These are phyloP conservation scores for Dysidea cf. avara DNA, from an alignment of 37 sponge, comb jelly and placozoan genomes.

Conservation along the genomic window DNA sequence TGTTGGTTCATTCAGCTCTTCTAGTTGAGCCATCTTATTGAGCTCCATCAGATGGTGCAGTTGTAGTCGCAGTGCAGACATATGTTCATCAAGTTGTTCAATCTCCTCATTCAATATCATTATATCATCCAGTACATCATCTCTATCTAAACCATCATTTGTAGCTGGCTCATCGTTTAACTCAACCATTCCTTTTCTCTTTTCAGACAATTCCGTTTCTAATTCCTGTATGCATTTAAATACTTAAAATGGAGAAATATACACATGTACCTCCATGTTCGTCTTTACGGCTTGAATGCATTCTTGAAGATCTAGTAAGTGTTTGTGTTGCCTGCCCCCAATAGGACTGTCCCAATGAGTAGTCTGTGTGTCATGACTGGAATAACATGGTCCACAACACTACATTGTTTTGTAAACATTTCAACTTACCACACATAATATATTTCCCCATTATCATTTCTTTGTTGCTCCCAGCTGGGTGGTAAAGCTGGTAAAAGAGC, in stretches of 20 bases:
- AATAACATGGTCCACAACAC: neutral
- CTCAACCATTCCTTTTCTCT: slow-evolving; percentile 35
- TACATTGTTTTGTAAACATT: neutral
- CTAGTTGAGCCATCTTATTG: slow-evolving; percentile 25
- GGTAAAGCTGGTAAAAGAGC: slow-evolving; percentile 35
- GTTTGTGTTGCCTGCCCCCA: slow-evolving; percentile 52
- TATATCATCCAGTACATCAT: slow-evolving; percentile 61
- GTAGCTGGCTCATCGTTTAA: slow-evolving; percentile 30
- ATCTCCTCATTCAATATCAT: slow-evolving; percentile 72
- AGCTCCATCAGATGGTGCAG: slow-evolving; percentile 32
- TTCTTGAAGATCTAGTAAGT: slow-evolving; percentile 24
- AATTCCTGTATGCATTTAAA: slow-evolving; percentile 14
- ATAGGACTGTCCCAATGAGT: slow-evolving; percentile 77
- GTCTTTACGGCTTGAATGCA: slow-evolving; percentile 17
- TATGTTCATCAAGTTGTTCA: slow-evolving; percentile 17
- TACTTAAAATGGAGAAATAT: neutral
- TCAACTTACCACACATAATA: slow-evolving; percentile 75
- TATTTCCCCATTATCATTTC: slow-evolving; percentile 51
- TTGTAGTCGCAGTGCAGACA: neutral
- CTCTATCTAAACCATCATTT: neutral
- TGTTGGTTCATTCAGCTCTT: slow-evolving; percentile 34
- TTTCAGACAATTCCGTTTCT: slow-evolving; percentile 36
- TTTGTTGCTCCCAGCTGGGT: slow-evolving; percentile 61
- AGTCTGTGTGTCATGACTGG: slow-evolving; percentile 80
- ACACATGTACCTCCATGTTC: slow-evolving; percentile 35